Evolutionary conservation across 2,888 invertebrate genomes (phyloP), one percentile per base, ranked within the genome.

Genomic region (Carabus problematicus): DNA sequence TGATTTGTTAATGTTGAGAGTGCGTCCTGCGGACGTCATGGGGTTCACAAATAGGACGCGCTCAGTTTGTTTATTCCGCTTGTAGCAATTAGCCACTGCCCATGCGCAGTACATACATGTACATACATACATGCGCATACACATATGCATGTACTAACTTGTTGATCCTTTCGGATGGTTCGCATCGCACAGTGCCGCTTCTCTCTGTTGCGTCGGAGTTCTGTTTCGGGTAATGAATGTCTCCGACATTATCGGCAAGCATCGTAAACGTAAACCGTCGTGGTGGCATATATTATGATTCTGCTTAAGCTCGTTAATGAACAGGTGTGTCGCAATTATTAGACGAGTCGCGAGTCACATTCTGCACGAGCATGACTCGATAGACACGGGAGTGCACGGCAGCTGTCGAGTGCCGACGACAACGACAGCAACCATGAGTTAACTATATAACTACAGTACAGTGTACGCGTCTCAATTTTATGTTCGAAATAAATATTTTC

Each of bases 1-100:
- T 61, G 61, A 61, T 61, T 61, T 61, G 61, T 61, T 61, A 61
- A 61, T 61, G 61, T 61, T 47, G 61, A 45, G 61, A 61, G 7
- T 19, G 61, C 29, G 29, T 29, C n/a, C 60, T 29, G n/a, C 60
- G 19, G 60, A 39, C 61, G 61, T 61, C 61, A 60, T 19, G 43
- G 43, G 19, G 60, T n/a, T 43, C 11, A n/a, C 39, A 2, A 55
- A 55, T 19, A 55, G 55, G 29, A 55, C 60, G n/a, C 43, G 41
- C 19, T 14, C 14, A 3, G 45, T 18, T 19, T 14, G 45, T 60
- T 60, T 60, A 18, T 45, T 45, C 45, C 40, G 12, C 56, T n/a
- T 6, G n/a, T 8, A 19, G 40, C 19, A 56, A 14, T 14, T 45
- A 12, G 45, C 14, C n/a, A 45, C 45, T n/a, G 45, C 45, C n/a